Percentiles rank a stretch among this genome's conserved stretches.
Evolutionary conservation across 2,888 invertebrate species (phyloP).

Genomic region (Crocallis elinguaria): DNA sequence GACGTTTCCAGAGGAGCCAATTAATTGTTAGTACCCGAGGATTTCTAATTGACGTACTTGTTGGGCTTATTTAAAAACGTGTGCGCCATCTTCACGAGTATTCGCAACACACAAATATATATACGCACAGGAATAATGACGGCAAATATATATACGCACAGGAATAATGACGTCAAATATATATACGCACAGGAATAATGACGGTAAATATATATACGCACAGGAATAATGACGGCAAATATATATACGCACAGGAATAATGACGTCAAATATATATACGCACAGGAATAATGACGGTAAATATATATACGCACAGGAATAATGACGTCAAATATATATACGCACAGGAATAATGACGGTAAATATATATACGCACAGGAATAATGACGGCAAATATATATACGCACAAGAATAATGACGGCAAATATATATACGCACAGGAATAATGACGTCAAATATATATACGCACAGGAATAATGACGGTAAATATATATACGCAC

Average conservation of each 20-base stretch:
- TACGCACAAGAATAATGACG: slow-evolving; percentile 60
- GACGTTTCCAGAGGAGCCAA: slow-evolving; percentile 33
- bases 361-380: slow-evolving; percentile 57
- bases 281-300: slow-evolving; percentile 64
- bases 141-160: slow-evolving; percentile 58
- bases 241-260: slow-evolving; percentile 57
- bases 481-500: slow-evolving; percentile 59
- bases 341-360: slow-evolving; percentile 61
- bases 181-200: slow-evolving; percentile 60
- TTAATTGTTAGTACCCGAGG: slow-evolving; percentile 46
- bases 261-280: slow-evolving; percentile 64
- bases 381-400: slow-evolving; percentile 71
- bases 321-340: slow-evolving; percentile 69
- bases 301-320: slow-evolving; percentile 57
- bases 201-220: slow-evolving; percentile 60
- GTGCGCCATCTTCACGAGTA: slow-evolving; percentile 40
- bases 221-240: slow-evolving; percentile 68
- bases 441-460: slow-evolving; percentile 71
- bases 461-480: slow-evolving; percentile 60
- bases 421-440: slow-evolving; percentile 58
- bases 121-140: slow-evolving; percentile 60
- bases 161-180: slow-evolving; percentile 70
- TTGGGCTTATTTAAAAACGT: slow-evolving; percentile 40
- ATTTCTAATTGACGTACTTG: slow-evolving; percentile 42
- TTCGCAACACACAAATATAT: slow-evolving; percentile 53